Evolutionary conservation across 2,113 vertebrate species (phyloP), one percentile per base, ranked within the genome.

Genomic region (Catharus fuscescens): DNA sequence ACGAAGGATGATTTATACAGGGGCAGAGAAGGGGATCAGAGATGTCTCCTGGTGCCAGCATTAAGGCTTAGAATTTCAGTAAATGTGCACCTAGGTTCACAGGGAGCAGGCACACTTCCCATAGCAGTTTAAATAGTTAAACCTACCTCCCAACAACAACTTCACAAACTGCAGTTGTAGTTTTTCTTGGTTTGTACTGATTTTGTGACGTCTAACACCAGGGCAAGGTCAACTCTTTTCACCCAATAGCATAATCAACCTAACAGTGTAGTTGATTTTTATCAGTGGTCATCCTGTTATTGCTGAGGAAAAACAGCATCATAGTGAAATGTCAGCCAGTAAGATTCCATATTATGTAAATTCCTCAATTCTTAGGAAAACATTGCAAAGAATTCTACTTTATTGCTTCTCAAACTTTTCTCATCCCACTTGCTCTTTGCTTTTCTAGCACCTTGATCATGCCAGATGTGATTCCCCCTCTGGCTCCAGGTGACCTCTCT

Each of bases 11-110:
- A 65, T 44, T 24, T 21, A 24, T 14, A 16, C 24, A 32, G 31
- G 15, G 25, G 8, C 28, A 73, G 44, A 42, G n/a, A 69, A 48
- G 26, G 54, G 44, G 26, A 64, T 26, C 31, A 28, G 50, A 38
- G 12, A 6, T 40, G 52, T 25, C 47, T 65, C 38, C 6, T 50
- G 45, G 34, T 28, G n/a, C 28, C 56, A 73, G 31, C 38, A 40
- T 21, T 38, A 74, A 54, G 28, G 32, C 17, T 76, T 36, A 45
- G 14, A 42, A 29, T 15, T 28, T n/a, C 54, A 29, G 3, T 31
- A 42, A 45, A n/a, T 8, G 11, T 45, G 34, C 45, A 24, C 0
- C 0, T 8, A 44, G 19, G 9, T n/a, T 60, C 57, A 60, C 40
- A 34, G 14, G 21, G 16, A 86, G 34, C 1, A 0, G 5, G 2